Base-by-base conservation (phyloP, 1,140 invertebrate genomes). In the Dryas iulia region DNA sequence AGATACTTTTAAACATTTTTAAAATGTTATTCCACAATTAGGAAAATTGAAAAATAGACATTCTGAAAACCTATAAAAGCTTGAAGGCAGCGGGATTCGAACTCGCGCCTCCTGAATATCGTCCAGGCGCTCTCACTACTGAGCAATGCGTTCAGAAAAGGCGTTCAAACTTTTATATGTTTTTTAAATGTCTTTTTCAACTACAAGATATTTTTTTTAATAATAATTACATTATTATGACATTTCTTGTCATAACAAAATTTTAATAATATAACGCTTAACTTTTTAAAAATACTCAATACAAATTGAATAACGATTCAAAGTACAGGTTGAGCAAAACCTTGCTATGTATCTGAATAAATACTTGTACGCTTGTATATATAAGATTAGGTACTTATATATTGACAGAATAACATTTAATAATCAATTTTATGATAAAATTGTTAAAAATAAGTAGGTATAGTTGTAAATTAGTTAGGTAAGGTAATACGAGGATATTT, bases 321-420 rank as follows among this genome's bases (percentile, higher is more conserved):
- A 47, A 47, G 39, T 47, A 47, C 39, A 47, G 39, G 39, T 47
- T 47, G 39, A 47, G 39, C 39, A 47, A 47, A 47, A 47, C 39
- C 39, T 47, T 47, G 39, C 39, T 35, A 39, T 39, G 14, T n/a
- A n/a, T n/a, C n/a, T 28, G 6, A 28, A 28, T 28, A 28, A 28
- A 2, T 28, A 28, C 26, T 28, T 28, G 26, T 28, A 28, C 26
- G 6, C 2, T 28, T 28, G n/a, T 2, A 47, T 21, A 21, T 47
- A 47, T 21, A 21, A 47, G 39, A 47, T 28, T n/a, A 6, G 2
- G 26, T 47, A 21, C 14, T 47, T 47, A 21, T 47, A 47, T 47
- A 21, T 47, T 47, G 39, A 21, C 8, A 47, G 14, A 8, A 18
- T 21, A 18, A 47, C 8, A 47, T 18, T 18, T 21, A 18, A 7